Evolutionary conservation across 2,113 vertebrate genomes (phyloP).

Genomic region (Rostratula benghalensis): DNA sequence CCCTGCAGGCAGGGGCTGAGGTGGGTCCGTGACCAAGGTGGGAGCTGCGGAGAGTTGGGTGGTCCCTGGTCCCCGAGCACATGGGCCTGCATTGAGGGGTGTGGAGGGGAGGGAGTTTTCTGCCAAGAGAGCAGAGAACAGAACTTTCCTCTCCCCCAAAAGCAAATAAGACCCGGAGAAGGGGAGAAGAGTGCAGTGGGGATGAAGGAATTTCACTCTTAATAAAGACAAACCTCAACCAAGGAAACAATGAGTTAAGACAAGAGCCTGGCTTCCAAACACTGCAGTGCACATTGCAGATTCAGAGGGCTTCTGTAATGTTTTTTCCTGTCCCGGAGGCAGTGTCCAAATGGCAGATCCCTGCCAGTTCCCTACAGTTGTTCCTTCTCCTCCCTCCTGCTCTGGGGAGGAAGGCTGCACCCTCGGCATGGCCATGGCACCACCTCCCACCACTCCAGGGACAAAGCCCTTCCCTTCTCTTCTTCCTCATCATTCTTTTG

Average conservation of each 20-base stretch:
- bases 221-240: neutral
- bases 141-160: neutral
- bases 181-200: neutral
- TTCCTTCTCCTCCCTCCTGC: slow-evolving; percentile 8
- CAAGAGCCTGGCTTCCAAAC: neutral
- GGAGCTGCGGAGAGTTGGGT: neutral
- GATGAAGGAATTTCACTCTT: neutral
- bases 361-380: neutral
- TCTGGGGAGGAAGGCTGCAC: neutral
- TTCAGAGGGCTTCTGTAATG: neutral
- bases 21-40: neutral
- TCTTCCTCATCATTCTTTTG: neutral
- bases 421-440: neutral
- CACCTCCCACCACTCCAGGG: neutral
- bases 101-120: neutral
- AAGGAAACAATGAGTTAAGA: slow-evolving; percentile 21
- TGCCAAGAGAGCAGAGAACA: neutral
- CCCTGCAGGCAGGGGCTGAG: neutral
- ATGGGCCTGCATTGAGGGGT: rapidly evolving
- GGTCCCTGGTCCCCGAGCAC: neutral
- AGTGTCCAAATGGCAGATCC: neutral
- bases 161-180: neutral
- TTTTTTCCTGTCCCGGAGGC: neutral
- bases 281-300: neutral
- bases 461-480: neutral